phyloP scores from a whole-genome alignment of 2,113 vertebrate genomes.

The Catharus bicknelli region DNA sequence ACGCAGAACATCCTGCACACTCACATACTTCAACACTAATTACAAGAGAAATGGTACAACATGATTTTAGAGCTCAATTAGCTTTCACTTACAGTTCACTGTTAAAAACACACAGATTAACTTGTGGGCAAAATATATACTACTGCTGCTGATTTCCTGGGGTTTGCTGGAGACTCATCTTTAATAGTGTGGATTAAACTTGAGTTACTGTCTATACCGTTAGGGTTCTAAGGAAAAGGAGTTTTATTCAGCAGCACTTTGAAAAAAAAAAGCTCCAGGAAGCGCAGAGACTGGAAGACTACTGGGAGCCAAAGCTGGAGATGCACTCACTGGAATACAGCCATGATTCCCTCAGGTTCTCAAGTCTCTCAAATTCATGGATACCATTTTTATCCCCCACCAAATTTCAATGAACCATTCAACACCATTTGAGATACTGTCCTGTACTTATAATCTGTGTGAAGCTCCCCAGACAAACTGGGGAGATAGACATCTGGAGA shows the following conservation, averaged over 20 bases:
- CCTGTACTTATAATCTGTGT: neutral
- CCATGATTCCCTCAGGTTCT: neutral
- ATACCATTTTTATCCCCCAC: neutral
- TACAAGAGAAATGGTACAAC: neutral
- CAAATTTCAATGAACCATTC: neutral
- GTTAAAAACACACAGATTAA: neutral
- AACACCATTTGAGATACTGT: neutral
- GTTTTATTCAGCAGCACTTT: neutral
- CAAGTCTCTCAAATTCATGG: neutral
- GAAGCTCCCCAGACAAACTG: neutral
- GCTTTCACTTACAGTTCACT: neutral
- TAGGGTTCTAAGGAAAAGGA: neutral
- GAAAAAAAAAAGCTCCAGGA: neutral
- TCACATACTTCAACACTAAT: neutral
- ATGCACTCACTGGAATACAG: neutral
- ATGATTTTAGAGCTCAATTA: neutral
- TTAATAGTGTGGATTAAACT: neutral
- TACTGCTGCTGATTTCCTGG: neutral
- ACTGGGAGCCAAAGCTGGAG: neutral
- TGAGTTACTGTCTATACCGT: neutral
- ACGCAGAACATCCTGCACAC: neutral
- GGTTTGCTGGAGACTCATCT: neutral
- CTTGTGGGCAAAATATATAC: neutral
- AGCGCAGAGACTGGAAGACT: neutral
- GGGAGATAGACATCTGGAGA: neutral